phyloP scores from a whole-genome alignment of 2,797 vertebrate genomes.

The Cryptoprocta ferox region DNA sequence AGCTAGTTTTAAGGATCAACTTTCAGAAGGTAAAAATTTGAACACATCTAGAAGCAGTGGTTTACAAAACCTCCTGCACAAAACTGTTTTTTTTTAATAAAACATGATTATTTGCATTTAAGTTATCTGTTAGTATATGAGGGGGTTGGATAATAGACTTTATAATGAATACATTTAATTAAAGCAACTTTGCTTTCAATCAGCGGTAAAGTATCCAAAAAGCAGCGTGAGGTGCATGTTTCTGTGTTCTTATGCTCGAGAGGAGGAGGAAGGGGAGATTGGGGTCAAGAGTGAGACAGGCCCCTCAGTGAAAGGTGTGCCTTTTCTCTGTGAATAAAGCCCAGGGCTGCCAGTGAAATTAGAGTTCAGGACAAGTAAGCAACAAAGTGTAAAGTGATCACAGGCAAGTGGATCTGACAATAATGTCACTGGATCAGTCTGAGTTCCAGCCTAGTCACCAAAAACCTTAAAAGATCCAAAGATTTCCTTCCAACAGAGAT shows the following conservation, averaged over 20 bases:
- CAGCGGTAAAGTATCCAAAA: not conserved
- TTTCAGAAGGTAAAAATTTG: not conserved
- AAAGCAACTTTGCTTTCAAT: not conserved
- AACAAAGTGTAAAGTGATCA: not conserved
- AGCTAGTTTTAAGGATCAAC: not conserved
- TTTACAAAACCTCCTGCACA: not conserved
- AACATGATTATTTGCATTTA: not conserved
- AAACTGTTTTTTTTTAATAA: not conserved
- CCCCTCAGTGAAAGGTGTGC: not conserved
- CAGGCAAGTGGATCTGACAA: not conserved
- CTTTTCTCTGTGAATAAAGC: not conserved
- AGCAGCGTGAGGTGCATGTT: not conserved
- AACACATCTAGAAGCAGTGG: not conserved
- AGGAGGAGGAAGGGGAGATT: not conserved
- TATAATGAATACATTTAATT: not conserved
- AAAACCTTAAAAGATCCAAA: not conserved
- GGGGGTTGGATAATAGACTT: not conserved
- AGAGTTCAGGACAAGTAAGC: too few relatives aligned
- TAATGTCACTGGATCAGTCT: not conserved
- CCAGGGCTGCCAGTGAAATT: not conserved
- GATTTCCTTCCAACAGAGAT: not conserved
- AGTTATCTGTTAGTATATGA: not conserved
- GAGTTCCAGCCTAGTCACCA: not conserved
- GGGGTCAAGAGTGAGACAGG: not conserved
- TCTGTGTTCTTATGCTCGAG: not conserved